Conservation (phyloP, 23 tunicate species). For the Clavelina lepadiformis region DNA sequence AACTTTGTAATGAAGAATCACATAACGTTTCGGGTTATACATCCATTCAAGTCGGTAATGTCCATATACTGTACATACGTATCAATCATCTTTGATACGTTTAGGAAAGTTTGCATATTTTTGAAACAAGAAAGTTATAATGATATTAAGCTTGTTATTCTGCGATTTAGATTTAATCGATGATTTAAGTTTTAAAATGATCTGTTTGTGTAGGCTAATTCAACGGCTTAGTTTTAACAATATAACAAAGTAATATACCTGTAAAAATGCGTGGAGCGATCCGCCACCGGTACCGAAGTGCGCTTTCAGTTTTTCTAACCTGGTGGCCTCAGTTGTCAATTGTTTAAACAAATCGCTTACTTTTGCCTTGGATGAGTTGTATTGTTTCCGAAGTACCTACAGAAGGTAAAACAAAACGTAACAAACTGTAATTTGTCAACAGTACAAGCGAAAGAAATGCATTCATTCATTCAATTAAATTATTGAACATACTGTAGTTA, state of each 20-base stretch:
- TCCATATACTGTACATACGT: no score
- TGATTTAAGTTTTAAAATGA: no score
- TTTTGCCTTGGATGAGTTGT: conserved; percentile 49
- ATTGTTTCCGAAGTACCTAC: conserved; percentile 61
- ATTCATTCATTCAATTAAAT: neutral
- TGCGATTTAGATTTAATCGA: no score
- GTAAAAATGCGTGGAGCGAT: conserved; percentile 74
- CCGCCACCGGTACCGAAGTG: conserved; percentile 78
- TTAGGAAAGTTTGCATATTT: no score
- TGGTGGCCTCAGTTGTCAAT: conserved; percentile 78
- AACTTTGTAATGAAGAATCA: no score
- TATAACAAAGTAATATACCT: conserved; percentile 46
- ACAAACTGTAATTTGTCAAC: neutral
- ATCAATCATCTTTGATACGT: no score
- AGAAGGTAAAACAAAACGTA: neutral
- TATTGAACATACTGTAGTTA: neutral
- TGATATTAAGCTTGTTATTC: no score
- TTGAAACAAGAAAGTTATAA: no score
- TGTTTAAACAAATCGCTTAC: conserved; percentile 66
- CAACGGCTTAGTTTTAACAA: no score
- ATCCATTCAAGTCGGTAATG: no score
- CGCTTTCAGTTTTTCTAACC: conserved; percentile 84
- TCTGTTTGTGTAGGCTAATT: no score
- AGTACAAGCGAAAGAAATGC: neutral
- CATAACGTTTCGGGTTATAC: no score